Conservation (phyloP, 1,140 invertebrate species). For the Scaptomyza pallida region DNA sequence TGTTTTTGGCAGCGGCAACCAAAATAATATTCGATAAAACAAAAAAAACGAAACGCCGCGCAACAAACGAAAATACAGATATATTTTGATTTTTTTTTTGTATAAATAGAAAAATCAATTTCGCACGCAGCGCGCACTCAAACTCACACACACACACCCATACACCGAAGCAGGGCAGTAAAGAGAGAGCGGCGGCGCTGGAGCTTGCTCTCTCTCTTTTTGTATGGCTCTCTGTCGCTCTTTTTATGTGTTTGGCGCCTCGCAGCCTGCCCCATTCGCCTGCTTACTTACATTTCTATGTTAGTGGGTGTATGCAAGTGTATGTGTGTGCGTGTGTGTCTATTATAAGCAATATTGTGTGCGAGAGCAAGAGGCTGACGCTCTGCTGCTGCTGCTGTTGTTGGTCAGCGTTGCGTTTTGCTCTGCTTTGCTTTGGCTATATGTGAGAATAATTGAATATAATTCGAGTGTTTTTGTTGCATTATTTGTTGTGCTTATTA, state of each 20-base stretch:
- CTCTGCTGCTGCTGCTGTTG: no score
- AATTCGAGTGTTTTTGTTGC: conserved; percentile 80
- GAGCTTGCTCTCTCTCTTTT: conserved; percentile 37
- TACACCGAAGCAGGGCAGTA: conserved; percentile 7
- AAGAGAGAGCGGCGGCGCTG: conserved; percentile 21
- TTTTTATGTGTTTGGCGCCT: conserved; percentile 51
- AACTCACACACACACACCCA: conserved; percentile 42
- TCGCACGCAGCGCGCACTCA: conserved; percentile 68
- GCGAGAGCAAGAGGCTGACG: conserved; percentile 40
- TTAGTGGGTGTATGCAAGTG: conserved; percentile 14
- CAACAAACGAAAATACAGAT: conserved; percentile 64
- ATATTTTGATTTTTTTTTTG: conserved; percentile 83
- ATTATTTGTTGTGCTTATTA: conserved; percentile 75
- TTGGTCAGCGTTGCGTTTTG: conserved; percentile 21
- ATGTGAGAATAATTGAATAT: conserved; percentile 72
- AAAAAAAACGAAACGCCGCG: conserved; percentile 48
- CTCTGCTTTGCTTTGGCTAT: conserved; percentile 24
- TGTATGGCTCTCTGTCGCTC: conserved; percentile 26
- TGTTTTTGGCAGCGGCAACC: conserved; percentile 69
- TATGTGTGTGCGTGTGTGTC: conserved; percentile 57
- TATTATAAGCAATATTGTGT: conserved; percentile 64
- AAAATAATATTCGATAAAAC: conserved; percentile 66
- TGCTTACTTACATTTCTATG: conserved; percentile 27
- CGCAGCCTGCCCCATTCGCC: conserved; percentile 48
- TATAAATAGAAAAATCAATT: conserved; percentile 83